Percentiles rank a stretch among this genome's conserved stretches.
These are phyloP conservation scores for Clarias laeviceps DNA, from an alignment of 2,797 vertebrate genomes.

Conservation along the genomic window DNA sequence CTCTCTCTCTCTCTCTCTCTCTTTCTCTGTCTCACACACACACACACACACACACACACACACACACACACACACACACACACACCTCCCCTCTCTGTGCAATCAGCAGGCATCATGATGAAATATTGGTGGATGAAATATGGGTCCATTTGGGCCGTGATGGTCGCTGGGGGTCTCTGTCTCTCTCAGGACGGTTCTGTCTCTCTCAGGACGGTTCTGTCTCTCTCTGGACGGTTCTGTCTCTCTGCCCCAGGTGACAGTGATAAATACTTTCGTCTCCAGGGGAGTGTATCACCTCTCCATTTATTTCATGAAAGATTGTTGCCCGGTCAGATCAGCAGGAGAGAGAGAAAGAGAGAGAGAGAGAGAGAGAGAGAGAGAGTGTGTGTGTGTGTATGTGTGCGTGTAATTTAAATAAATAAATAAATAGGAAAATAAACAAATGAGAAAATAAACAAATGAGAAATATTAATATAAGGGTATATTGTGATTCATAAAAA, in stretches of 20 bases:
- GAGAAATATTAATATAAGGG: too few relatives aligned
- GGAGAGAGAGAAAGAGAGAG: not conserved
- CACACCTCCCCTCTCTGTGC: constrained; percentile 8
- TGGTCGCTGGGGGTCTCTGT: constrained; percentile 34
- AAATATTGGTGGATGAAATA: constrained; percentile 75
- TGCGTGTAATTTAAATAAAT: not conserved
- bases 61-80: too few relatives aligned
- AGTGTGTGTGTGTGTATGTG: constrained; percentile 17
- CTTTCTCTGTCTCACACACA: too few relatives aligned
- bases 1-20: constrained; percentile 47
- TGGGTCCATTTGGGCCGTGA: constrained; percentile 69
- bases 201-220: not conserved
- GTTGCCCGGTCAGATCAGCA: constrained; percentile 42
- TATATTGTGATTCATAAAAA: too few relatives aligned
- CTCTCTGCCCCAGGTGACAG: constrained; percentile 68
- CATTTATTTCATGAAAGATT: constrained; percentile 68
- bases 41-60: too few relatives aligned
- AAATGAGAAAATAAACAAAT: not conserved
- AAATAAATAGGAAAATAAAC: not conserved
- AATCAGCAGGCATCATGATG: constrained; percentile 73
- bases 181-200: constrained; percentile 20
- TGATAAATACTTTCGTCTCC: constrained; percentile 77
- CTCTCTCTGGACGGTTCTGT: not conserved
- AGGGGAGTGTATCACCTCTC: constrained; percentile 58
- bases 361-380: too few relatives aligned